These are phyloP conservation scores for Phylloscopus collybita DNA, from an alignment of 2,797 vertebrate genomes.

Conservation along the genomic window DNA sequence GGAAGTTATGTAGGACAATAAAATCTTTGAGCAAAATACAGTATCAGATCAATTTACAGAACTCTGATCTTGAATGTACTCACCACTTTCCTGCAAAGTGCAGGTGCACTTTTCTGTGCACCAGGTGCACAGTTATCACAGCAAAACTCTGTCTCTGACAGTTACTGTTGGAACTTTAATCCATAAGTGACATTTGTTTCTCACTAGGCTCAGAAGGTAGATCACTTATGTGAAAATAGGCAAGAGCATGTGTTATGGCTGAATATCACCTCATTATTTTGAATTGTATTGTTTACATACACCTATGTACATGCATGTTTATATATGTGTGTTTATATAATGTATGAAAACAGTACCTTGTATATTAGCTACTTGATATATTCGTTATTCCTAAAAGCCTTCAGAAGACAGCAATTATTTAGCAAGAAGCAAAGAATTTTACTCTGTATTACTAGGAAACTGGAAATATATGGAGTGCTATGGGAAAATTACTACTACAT, in stretches of 20 bases:
- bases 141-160: not conserved
- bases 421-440: not conserved
- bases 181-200: not conserved
- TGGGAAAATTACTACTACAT: not conserved
- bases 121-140: not conserved
- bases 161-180: not conserved
- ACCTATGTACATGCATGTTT: fast-evolving
- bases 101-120: no score
- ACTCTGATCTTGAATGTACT: not conserved
- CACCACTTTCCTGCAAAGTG: not conserved
- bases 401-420: not conserved
- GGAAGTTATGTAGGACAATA: not conserved
- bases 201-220: not conserved
- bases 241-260: not conserved
- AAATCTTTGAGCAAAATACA: not conserved
- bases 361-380: not conserved
- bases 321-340: not conserved
- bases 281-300: not conserved
- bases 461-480: not conserved
- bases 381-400: not conserved
- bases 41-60: not conserved
- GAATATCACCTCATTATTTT: not conserved
- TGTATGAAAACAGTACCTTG: not conserved
- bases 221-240: not conserved
- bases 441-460: not conserved